These are phyloP conservation scores for Phrynosoma platyrhinos DNA, from an alignment of 2,113 vertebrate genomes.

Conservation along the genomic window DNA sequence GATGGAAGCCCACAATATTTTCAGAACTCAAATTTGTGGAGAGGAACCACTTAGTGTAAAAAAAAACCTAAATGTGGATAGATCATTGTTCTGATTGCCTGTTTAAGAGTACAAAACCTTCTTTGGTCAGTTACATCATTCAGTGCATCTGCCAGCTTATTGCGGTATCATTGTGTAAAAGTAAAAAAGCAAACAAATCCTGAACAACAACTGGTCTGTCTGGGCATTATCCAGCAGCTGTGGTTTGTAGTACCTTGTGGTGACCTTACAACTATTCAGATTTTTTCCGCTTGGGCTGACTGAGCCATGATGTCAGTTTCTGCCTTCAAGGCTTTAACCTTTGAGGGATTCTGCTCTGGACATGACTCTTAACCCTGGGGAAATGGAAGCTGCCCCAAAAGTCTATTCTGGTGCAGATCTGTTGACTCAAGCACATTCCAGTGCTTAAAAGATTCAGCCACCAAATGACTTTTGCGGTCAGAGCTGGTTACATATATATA, in stretches of 20 bases:
- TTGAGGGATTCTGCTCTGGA: slow-evolving; percentile 61
- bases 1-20: background rate
- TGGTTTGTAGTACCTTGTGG: slow-evolving; percentile 73
- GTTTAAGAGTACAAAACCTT: slow-evolving; percentile 59
- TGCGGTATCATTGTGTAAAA: slow-evolving; percentile 78
- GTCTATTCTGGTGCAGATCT: slow-evolving; percentile 70
- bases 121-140: slow-evolving; percentile 77
- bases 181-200: slow-evolving; percentile 57
- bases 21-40: background rate
- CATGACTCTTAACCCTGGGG: slow-evolving; percentile 59
- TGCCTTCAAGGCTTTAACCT: slow-evolving; percentile 70
- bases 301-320: slow-evolving; percentile 80
- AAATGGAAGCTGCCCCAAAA: slow-evolving; percentile 62
- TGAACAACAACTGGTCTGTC: slow-evolving; percentile 46
- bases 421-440: slow-evolving; percentile 79
- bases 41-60: background rate
- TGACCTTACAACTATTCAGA: slow-evolving; percentile 72
- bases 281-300: slow-evolving; percentile 73
- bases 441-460: slow-evolving; percentile 69
- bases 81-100: slow-evolving; percentile 55
- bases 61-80: background rate
- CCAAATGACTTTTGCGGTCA: slow-evolving; percentile 78
- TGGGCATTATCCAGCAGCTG: slow-evolving; percentile 64
- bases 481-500: slow-evolving; percentile 79
- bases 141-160: slow-evolving; percentile 73